Evolutionary conservation across 1,140 invertebrate species (phyloP).

Genomic region (Nasonia vitripennis): DNA sequence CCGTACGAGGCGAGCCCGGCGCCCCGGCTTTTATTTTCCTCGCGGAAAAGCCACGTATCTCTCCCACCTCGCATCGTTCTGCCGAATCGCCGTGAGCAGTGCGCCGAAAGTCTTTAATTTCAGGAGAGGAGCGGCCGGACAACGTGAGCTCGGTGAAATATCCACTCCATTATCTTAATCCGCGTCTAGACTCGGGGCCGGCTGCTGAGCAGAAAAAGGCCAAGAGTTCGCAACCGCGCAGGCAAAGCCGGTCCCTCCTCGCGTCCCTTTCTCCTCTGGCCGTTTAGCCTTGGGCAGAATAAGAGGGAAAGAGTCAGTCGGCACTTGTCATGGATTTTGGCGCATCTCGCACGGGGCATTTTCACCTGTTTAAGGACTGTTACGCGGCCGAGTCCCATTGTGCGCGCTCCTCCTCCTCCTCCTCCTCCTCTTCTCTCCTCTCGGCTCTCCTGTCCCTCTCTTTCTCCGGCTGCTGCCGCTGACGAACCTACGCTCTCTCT

Average conservation of each 20-base stretch:
- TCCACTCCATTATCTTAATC: constrained; percentile 35
- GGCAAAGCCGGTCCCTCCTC: neutral
- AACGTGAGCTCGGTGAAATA: no score
- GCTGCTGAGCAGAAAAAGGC: constrained; percentile 35
- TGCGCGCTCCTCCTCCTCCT: constrained; percentile 45
- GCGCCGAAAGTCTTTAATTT: no score
- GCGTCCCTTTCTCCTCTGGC: constrained; percentile 49
- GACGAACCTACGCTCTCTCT: neutral
- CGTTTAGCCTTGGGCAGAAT: neutral
- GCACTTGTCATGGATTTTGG: no score
- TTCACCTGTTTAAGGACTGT: constrained; percentile 44
- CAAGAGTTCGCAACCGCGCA: constrained; percentile 36
- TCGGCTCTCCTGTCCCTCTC: neutral
- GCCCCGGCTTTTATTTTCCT: no score
- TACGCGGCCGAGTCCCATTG: constrained; percentile 20
- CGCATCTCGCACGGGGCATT: neutral
- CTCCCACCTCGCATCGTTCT: no score
- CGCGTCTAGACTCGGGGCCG: constrained; percentile 15
- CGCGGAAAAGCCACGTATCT: no score
- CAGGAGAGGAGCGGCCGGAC: no score
- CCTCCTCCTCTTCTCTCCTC: constrained; percentile 33
- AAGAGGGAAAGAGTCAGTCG: no score
- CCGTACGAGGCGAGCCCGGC: no score
- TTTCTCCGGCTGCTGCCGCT: neutral
- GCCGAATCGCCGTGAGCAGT: no score